Conservation (phyloP, 1,140 invertebrate species). For the Dryas iulia region DNA sequence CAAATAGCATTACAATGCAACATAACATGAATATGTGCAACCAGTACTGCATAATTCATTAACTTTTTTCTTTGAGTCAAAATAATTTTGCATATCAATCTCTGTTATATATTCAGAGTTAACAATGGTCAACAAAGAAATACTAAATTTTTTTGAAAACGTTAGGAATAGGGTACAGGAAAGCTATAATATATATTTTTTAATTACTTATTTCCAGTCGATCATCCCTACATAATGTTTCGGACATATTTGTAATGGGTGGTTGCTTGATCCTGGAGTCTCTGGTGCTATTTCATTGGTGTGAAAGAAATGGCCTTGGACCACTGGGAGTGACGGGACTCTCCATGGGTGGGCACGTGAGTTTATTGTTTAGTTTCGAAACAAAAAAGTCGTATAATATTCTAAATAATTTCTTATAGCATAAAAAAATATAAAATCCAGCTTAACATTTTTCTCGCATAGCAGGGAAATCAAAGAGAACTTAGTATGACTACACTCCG, state of each 20-base stretch:
- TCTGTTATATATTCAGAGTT: too few species aligned
- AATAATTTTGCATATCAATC: too few species aligned
- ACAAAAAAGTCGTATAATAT: too few species aligned
- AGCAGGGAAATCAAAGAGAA: too few species aligned
- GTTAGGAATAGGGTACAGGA: too few species aligned
- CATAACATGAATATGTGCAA: background rate
- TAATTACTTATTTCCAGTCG: slow-evolving; percentile 82
- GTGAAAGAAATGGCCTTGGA: slow-evolving; percentile 91
- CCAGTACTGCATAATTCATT: background rate
- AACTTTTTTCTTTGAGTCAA: background rate
- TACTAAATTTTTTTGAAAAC: too few species aligned
- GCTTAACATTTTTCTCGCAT: too few species aligned
- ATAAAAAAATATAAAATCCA: too few species aligned
- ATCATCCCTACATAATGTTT: slow-evolving; percentile 96
- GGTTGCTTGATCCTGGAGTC: slow-evolving; percentile 97
- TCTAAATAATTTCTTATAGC: too few species aligned
- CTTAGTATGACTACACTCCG: too few species aligned
- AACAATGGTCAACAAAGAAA: too few species aligned
- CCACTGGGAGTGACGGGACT: slow-evolving; percentile 97
- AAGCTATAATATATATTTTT: background rate
- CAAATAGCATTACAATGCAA: background rate
- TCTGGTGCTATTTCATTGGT: slow-evolving; percentile 96
- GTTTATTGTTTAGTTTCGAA: slow-evolving; percentile 68
- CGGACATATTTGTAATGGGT: slow-evolving; percentile 99
- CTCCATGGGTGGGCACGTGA: slow-evolving; percentile 99